A percentile compares a stretch with the other conserved stretches of the same genome.
These are phyloP conservation scores for Campoletis raptor DNA, from an alignment of 2,888 invertebrate genomes.

Conservation along the genomic window DNA sequence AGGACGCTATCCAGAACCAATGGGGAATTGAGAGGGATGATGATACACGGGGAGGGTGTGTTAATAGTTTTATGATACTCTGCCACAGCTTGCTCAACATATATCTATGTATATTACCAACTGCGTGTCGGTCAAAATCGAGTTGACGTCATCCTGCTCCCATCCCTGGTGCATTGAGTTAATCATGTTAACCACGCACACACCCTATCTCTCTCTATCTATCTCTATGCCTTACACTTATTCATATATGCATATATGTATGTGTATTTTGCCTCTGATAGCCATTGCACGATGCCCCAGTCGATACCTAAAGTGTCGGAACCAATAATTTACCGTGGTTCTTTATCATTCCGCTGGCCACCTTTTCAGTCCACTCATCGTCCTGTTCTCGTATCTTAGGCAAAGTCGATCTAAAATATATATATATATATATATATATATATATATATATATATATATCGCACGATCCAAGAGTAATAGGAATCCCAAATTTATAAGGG, in stretches of 20 bases:
- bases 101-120: slow-evolving; percentile 28
- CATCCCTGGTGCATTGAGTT: slow-evolving; percentile 46
- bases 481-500: slow-evolving; percentile 76
- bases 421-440: slow-evolving; percentile 48
- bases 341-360: slow-evolving; percentile 51
- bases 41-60: slow-evolving; percentile 49
- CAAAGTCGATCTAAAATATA: slow-evolving; percentile 2
- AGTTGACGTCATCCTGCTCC: slow-evolving; percentile 53
- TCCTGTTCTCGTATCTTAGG: slow-evolving; percentile 31
- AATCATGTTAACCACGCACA: slow-evolving; percentile 48
- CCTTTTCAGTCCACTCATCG: slow-evolving; percentile 31
- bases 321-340: slow-evolving; percentile 52
- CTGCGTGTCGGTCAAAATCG: slow-evolving; percentile 60
- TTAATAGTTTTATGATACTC: slow-evolving; percentile 66
- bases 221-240: background rate
- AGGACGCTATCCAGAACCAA: slow-evolving; percentile 35
- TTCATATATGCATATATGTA: slow-evolving; percentile 5
- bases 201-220: background rate
- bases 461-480: slow-evolving; percentile 51
- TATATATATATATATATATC: slow-evolving; percentile 42
- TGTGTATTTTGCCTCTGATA: background rate
- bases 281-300: background rate
- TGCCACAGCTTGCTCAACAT: slow-evolving; percentile 6
- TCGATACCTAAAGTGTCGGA: slow-evolving; percentile 43
- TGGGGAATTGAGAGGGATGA: slow-evolving; percentile 49